A percentile compares a stretch with the other conserved stretches of the same genome.
Conservation (phyloP, 2,113 vertebrate species). For the Talpa occidentalis region DNA sequence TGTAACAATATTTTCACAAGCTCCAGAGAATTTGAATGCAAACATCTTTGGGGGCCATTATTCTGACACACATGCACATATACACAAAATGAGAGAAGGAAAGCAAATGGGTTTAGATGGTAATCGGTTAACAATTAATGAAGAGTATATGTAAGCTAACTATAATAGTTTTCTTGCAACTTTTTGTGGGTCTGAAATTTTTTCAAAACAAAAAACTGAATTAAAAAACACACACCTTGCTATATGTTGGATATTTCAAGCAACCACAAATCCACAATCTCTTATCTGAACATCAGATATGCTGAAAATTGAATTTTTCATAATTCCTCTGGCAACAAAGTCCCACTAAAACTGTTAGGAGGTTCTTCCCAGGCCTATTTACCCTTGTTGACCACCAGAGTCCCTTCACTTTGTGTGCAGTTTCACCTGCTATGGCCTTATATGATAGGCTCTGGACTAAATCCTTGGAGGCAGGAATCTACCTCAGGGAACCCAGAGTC, state of each 20-base stretch:
- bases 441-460: neutral
- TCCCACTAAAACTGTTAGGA: neutral
- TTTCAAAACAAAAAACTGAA: neutral
- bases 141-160: neutral
- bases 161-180: neutral
- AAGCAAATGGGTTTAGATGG: neutral
- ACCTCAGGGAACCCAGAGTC: neutral
- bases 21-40: neutral
- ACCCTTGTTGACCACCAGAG: fast-evolving
- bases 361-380: neutral
- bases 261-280: neutral
- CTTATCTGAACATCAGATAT: neutral
- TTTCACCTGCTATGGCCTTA: neutral
- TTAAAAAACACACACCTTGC: neutral
- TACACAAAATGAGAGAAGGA: neutral
- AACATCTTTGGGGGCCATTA: neutral
- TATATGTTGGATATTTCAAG: neutral
- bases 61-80: neutral
- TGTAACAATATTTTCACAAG: too few species aligned
- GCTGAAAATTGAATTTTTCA: neutral
- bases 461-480: neutral
- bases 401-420: neutral
- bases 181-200: neutral
- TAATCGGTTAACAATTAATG: neutral
- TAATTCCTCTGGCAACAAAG: neutral